Evolutionary conservation across 2,888 invertebrate genomes (phyloP), one percentile per base, ranked within the genome.

Genomic region (Dusona sp.): DNA sequence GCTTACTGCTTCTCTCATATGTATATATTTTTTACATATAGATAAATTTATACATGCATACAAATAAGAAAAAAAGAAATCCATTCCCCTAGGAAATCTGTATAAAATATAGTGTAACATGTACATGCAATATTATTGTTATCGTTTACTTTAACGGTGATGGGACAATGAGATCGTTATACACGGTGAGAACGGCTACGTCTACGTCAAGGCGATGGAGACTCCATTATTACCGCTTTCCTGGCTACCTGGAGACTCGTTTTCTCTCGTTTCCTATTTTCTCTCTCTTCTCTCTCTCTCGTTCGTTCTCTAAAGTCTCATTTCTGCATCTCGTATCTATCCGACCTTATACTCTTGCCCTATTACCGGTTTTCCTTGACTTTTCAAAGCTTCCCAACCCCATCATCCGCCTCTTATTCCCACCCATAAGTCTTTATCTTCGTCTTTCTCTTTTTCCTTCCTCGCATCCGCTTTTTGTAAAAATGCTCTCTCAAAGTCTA

Each of bases 211-310:
- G 48, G 54, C 81, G 67, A 54, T 80, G 73, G 57, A 86, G 78
- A 72, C 80, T 80, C 79, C 48, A 80, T 80, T 83, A 83, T 86
- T 83, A 80, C 61, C 80, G 67, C 73, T 86, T 86, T 83, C 77
- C 80, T 77, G 70, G 72, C 54, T 70, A 72, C 70, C 70, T 57
- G 54, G 79, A 79, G 75, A 29, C 68, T 70, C 79, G 68, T 84
- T 84, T 84, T 64, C 84, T 64, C 48, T 51, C 38, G 7, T 36
- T 84, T 83, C 67, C 61, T 68, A 33, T 70, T 48, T 78, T 42
- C 79, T 83, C 74, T 89, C 86, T 87, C 85, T 88, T 86, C 45
- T 61, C 48, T 68, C 68, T 70, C 57, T 70, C 48, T 90, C 87
- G 86, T 86, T 79, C 84, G 85, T 81, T 72, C 65, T 73, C 42